Percentiles rank a stretch among this genome's conserved stretches.
Conservation (phyloP, 2,113 vertebrate genomes). For the Panurus biarmicus region DNA sequence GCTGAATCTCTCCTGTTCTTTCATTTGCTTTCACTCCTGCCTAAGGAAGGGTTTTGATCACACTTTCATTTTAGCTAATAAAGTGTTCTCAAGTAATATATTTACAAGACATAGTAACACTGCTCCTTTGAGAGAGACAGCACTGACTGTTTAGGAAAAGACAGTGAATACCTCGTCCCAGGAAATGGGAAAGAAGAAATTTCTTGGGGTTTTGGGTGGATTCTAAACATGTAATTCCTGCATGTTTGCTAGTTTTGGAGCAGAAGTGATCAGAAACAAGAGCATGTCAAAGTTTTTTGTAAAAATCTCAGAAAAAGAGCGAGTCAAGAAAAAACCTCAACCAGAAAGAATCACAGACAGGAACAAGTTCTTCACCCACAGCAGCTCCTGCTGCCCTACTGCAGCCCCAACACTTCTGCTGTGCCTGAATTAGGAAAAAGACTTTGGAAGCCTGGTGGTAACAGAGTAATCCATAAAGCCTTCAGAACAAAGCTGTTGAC, state of each 20-base stretch:
- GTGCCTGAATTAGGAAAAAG: not conserved
- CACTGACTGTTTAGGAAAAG: not conserved
- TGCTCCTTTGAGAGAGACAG: not conserved
- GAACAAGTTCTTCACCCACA: not conserved
- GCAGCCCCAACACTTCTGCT: not conserved
- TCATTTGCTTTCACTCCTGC: not conserved
- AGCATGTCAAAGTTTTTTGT: not conserved
- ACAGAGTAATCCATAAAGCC: not conserved
- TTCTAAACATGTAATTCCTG: not conserved
- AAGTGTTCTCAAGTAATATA: not conserved
- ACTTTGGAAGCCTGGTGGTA: not conserved
- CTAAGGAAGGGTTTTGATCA: not conserved
- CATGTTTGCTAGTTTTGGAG: not conserved
- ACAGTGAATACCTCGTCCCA: not conserved
- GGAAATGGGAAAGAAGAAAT: not conserved
- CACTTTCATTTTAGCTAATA: not conserved
- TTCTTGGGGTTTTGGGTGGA: not conserved
- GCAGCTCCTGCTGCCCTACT: not conserved
- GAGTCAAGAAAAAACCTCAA: not conserved
- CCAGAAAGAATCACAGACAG: not conserved
- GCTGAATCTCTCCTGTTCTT: not conserved
- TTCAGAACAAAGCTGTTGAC: not conserved
- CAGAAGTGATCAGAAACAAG: not conserved
- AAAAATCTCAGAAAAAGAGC: not conserved
- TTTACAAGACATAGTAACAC: not conserved